Evolutionary conservation across 2,113 vertebrate genomes (phyloP).

Genomic region (Xiphophorus couchianus): DNA sequence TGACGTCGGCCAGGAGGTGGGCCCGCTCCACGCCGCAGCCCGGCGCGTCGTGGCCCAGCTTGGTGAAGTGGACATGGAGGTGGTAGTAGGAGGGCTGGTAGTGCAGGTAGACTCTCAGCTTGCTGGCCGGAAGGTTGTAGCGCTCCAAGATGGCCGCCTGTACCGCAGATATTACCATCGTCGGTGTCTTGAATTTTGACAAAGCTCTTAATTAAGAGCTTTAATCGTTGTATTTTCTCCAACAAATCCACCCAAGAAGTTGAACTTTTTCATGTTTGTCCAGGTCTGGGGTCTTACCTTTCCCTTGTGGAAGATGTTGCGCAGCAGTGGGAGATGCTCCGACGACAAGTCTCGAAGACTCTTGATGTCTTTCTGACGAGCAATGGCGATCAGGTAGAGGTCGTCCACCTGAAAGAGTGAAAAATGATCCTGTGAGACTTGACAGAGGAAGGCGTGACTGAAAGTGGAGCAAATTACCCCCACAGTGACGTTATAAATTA

Average conservation of each 20-base stretch:
- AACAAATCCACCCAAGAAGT: too few relatives aligned
- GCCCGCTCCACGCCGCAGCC: conserved; percentile 88
- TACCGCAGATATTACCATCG: neutral
- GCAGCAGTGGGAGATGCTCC: conserved; percentile 87
- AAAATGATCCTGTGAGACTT: neutral
- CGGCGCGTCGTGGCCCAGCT: conserved; percentile 86
- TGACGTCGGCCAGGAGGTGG: conserved; percentile 88
- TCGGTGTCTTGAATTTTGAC: neutral
- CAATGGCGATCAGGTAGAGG: conserved; percentile 91
- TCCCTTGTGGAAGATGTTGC: conserved; percentile 85
- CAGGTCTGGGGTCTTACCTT: conserved; percentile 77
- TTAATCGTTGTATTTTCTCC: too few relatives aligned
- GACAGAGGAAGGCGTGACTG: neutral
- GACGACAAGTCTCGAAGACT: conserved; percentile 88
- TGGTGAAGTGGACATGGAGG: conserved; percentile 93
- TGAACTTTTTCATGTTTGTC: too few relatives aligned
- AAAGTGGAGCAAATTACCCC: too few relatives aligned
- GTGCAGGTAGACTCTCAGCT: conserved; percentile 89
- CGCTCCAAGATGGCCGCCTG: conserved; percentile 84
- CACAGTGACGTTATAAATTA: too few relatives aligned
- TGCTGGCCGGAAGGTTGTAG: conserved; percentile 76
- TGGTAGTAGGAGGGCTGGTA: conserved; percentile 97
- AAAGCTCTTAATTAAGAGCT: too few relatives aligned
- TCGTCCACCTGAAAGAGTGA: conserved; percentile 83
- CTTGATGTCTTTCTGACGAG: conserved; percentile 79